Base-by-base conservation (phyloP, 2,113 vertebrate genomes). In the Zosterops borbonicus region DNA sequence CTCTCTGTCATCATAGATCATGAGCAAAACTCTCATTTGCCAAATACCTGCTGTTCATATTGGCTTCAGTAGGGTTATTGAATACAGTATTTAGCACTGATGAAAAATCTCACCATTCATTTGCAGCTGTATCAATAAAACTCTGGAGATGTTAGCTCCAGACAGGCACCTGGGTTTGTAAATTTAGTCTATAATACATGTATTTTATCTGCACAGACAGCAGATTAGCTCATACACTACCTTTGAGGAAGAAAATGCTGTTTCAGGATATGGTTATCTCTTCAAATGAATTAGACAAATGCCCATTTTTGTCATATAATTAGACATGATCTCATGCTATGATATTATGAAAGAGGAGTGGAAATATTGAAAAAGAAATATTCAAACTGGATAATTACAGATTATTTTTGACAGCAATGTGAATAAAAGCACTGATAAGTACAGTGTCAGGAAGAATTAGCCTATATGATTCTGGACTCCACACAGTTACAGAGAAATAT, bases 331-430 rank as follows among this genome's bases (percentile, higher is more conserved):
- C 68, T 86, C 86, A 77, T 90, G 60, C 80, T 78, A 90, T 90
- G 65, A 68, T 83, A 95, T 75, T 78, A 87, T 55, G 37, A 94
- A 97, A 94, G 68, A 94, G 77, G 94, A 83, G 10, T 83, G 49
- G 75, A 94, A 94, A 78, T 93, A 96, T 10, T 91, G 83, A 85
- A 92, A 94, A 58, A 92, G 9, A 75, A 91, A 68, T 94, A 92
- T 31, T 37, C 87, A 53, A 94, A 84, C 82, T 88, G 65, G 91
- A 89, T 96, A 87, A 70, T 33, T 87, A 75, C 87, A 91, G 83
- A 89, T 96, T 95, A 87, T 62, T 88, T 59, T 85, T 95, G 81
- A 96, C 68, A 91, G 81, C 37, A 88, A 76, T 79, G 64, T 87
- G 81, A 97, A 71, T 74, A 82, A 92, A 80, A 75, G 42, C 62